Evolutionary conservation across 2,888 invertebrate species (phyloP).

Genomic region (Standfussiana lucernea): DNA sequence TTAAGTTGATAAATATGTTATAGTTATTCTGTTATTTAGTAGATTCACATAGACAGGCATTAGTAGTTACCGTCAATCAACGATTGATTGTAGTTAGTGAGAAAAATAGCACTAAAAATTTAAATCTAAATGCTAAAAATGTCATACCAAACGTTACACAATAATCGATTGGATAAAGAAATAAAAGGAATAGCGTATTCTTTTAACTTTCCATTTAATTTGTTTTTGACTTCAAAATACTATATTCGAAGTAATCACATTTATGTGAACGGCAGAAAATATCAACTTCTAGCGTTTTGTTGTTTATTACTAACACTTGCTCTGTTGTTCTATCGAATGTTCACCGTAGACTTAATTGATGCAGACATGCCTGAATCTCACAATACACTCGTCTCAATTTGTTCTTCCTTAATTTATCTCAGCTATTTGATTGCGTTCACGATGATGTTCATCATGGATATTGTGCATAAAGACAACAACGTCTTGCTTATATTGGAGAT

Average conservation of each 20-base stretch:
- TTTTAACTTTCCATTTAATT: background rate
- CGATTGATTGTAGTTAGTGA: background rate
- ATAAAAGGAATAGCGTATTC: background rate
- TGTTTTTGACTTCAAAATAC: conserved; percentile 24
- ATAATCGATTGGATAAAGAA: conserved; percentile 12
- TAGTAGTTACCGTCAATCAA: background rate
- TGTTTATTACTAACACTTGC: background rate
- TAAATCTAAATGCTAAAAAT: background rate
- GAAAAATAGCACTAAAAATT: background rate
- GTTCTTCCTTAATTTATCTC: background rate
- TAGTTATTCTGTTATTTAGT: background rate
- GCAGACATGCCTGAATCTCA: background rate
- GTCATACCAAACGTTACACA: background rate
- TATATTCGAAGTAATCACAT: conserved; percentile 5
- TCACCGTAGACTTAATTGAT: too few species aligned
- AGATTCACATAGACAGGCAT: background rate
- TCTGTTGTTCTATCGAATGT: background rate
- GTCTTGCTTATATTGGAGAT: conserved; percentile 20
- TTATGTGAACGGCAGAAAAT: background rate
- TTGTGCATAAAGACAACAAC: background rate
- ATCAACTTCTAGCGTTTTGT: background rate
- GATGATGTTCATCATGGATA: background rate
- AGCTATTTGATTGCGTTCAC: conserved; percentile 1
- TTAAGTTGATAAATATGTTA: background rate
- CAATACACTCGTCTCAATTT: background rate